Percentiles rank a stretch among this genome's conserved stretches.
Evolutionary conservation across 2,113 vertebrate genomes (phyloP).

Genomic region (Orientallactaga bullata): DNA sequence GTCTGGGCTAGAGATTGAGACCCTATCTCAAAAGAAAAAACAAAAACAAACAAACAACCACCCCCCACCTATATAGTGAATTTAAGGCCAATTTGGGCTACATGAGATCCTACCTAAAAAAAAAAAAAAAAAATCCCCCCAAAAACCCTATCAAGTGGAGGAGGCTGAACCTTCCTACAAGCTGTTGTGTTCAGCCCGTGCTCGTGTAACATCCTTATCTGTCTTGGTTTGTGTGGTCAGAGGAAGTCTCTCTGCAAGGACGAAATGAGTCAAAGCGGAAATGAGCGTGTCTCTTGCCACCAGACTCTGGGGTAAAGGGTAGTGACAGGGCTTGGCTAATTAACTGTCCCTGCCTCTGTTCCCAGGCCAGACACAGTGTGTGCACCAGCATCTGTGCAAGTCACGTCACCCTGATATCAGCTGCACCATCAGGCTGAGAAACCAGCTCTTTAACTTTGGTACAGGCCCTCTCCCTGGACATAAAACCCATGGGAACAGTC

Average conservation of each 20-base stretch:
- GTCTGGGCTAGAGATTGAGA: no score
- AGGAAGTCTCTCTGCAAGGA: background rate
- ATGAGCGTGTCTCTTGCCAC: background rate
- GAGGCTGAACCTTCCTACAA: slow-evolving; percentile 15
- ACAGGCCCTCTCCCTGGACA: background rate
- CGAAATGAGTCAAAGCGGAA: slow-evolving; percentile 19
- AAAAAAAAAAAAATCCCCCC: no score
- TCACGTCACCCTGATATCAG: background rate
- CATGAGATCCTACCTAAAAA: no score
- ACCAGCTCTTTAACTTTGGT: background rate
- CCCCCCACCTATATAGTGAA: background rate
- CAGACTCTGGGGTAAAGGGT: background rate
- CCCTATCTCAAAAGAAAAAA: no score
- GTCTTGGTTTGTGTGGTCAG: slow-evolving; percentile 56
- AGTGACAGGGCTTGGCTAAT: background rate
- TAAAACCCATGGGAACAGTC: no score
- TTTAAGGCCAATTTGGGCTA: background rate
- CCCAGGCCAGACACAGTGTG: background rate
- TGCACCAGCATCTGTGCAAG: background rate
- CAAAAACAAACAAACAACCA: no score
- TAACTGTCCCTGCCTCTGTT: background rate
- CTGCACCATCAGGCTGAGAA: background rate
- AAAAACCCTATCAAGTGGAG: background rate
- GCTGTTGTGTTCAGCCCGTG: background rate
- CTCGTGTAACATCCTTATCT: background rate